Percentiles rank a stretch among this genome's conserved stretches.
Conservation (phyloP, 2,888 invertebrate species). For the Xanthostigma xanthostigma region DNA sequence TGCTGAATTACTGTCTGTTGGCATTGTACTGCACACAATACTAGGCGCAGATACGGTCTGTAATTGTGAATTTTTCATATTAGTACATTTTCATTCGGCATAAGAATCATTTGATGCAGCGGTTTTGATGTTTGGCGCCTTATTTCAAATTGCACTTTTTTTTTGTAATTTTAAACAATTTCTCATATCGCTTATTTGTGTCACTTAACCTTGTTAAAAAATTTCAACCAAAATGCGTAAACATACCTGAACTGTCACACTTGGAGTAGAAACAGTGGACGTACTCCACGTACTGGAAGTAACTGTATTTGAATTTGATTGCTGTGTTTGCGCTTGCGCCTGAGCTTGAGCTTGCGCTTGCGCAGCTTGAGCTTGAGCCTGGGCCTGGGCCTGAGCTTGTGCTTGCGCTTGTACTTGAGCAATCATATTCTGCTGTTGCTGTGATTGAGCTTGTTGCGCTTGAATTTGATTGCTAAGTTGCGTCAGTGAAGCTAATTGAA, state of each 20-base stretch:
- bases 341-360: conserved; percentile 18
- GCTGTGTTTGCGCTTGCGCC: conserved; percentile 26
- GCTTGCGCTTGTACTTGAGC: conserved; percentile 7
- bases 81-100: no score
- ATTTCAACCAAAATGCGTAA: conserved; percentile 19
- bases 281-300: conserved; percentile 22
- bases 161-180: no score
- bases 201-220: no score
- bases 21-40: conserved; percentile 23
- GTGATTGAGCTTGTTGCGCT: conserved; percentile 18
- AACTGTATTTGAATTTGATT: conserved; percentile 16
- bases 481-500: conserved; percentile 60
- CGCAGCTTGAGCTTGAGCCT: conserved; percentile 20
- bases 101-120: no score
- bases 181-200: no score
- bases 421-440: conserved; percentile 14
- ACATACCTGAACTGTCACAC: conserved; percentile 26
- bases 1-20: conserved; percentile 1
- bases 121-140: no score
- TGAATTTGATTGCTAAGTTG: conserved; percentile 26
- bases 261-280: conserved; percentile 25
- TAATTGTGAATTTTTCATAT: conserved; percentile 15
- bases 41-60: conserved; percentile 24
- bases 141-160: no score
- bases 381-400: conserved; percentile 15